Evolutionary conservation across 2,888 invertebrate genomes (phyloP), one percentile per base, ranked within the genome.

Genomic region (Dione juno): DNA sequence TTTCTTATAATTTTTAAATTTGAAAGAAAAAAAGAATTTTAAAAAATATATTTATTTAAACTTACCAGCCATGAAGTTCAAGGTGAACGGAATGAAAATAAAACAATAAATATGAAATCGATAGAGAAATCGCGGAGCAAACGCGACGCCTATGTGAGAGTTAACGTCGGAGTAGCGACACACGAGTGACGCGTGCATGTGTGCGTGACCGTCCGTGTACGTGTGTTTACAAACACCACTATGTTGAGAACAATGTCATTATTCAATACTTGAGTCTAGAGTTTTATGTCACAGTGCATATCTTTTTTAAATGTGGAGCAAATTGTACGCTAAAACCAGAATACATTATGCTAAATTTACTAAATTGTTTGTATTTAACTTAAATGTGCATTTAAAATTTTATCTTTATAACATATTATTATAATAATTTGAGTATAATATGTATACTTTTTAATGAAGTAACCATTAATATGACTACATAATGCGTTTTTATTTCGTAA

Each of bases 31-130:
- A 65, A 28, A 3, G 19, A 19, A n/a, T n/a, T 61, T 66, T 45
- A 48, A 66, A 13, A 68, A 61, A 63, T 63, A 69, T 21, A 64
- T 66, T 67, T 58, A 64, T 66, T 67, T 53, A 16, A 77, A 88
- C 92, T 92, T 81, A 92, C 92, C 92, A 81, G 92, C 88, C 92
- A 92, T 92, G 83, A 83, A 88, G 86, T 88, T 89, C 89, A 90
- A 92, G 89, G 89, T 86, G 76, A 72, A 50, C 50, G 10, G 5
- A 50, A 19, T 16, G n/a, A 48, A 50, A 16, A 76, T 76, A 75
- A 75, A 75, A 64, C 50, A 77, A 76, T 76, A 73, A 64, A 77
- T 77, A 75, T 76, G 75, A 86, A 91, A 91, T 92, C 91, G 86
- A 92, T 91, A 88, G 80, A 86, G 88, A 88, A 88, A 90, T 88